Evolutionary conservation across 2,888 invertebrate species (phyloP), one percentile per base, ranked within the genome.

Genomic region (Eilema caniola): DNA sequence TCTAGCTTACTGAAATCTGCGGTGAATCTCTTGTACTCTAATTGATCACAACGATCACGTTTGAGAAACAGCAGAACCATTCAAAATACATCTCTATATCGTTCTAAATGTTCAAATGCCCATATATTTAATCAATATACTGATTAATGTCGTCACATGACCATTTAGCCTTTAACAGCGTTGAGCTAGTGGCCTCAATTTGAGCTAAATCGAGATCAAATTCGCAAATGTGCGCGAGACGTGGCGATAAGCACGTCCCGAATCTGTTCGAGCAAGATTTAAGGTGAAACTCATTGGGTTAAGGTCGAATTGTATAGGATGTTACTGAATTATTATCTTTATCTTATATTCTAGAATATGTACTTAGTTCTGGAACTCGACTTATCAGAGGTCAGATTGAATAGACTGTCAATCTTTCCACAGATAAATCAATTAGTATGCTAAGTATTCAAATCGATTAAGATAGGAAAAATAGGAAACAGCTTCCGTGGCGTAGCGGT

Each of bases 161-260:
- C 65, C 56, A 77, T 64, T 70, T 61, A 57, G 56, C 65, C 62
- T 53, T 66, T 73, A 28, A 61, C 60, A 24, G 53, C 65, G 57
- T 11, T 77, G 61, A n/a, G 62, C 70, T 57, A 41, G 37, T 80
- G 72, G 70, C 80, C 71, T n/a, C 59, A 72, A 73, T 79, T 57
- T 60, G 16, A 7, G 20, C 31, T 69, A 65, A 10, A 72, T 64
- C 60, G 59, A 66, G 65, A 57, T 60, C n/a, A 16, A 62, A 71
- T 65, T 76, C 67, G 60, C 65, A 62, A 70, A 68, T 53, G 14
- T 23, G 62, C 7, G 10, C 41, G 64, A 72, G 61, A 78, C 80
- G 70, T 74, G 72, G 57, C 28, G 20, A 41, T 28, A 0, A 11
- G 33, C 79, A 79, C 79, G 74, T 73, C 56, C 65, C 65, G 47